Conservation (phyloP, 1,140 invertebrate genomes). For the Neuroterus valhalla region DNA sequence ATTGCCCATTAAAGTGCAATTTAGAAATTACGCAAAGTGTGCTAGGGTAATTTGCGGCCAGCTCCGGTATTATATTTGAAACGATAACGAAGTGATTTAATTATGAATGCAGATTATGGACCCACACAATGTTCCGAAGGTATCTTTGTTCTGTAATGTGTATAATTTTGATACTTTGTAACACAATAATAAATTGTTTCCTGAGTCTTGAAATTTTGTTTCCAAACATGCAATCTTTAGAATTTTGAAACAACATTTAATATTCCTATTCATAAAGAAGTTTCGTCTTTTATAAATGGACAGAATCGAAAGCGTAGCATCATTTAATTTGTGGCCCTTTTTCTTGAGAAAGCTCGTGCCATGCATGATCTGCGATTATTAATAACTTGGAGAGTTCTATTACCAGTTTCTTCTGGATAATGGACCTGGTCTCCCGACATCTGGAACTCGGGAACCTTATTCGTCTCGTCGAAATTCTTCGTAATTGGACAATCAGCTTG, state of each 20-base stretch:
- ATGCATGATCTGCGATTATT: conserved; percentile 61
- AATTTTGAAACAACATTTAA: no score
- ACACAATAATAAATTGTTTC: no score
- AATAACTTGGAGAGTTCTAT: conserved; percentile 54
- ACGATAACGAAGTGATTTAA: conserved; percentile 23
- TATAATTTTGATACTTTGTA: background rate
- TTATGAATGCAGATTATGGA: conserved; percentile 17
- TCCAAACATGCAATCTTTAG: no score
- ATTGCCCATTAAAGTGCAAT: conserved; percentile 60
- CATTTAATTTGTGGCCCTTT: background rate
- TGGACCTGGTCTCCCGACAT: conserved; percentile 56
- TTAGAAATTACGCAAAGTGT: conserved; percentile 64
- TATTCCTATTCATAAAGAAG: no score
- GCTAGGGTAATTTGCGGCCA: conserved; percentile 57
- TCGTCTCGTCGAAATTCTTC: conserved; percentile 67
- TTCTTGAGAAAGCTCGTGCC: conserved; percentile 22
- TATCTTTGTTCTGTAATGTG: background rate
- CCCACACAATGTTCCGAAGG: background rate
- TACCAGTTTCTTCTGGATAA: conserved; percentile 48
- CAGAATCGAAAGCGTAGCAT: no score
- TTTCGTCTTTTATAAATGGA: no score
- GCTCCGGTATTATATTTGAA: background rate
- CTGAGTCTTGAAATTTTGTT: no score
- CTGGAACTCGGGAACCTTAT: conserved; percentile 68
- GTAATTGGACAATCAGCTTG: conserved; percentile 66